Percentiles rank a stretch among this genome's conserved stretches.
phyloP scores from a whole-genome alignment of 1,140 invertebrate genomes.

The Radopholus similis region DNA sequence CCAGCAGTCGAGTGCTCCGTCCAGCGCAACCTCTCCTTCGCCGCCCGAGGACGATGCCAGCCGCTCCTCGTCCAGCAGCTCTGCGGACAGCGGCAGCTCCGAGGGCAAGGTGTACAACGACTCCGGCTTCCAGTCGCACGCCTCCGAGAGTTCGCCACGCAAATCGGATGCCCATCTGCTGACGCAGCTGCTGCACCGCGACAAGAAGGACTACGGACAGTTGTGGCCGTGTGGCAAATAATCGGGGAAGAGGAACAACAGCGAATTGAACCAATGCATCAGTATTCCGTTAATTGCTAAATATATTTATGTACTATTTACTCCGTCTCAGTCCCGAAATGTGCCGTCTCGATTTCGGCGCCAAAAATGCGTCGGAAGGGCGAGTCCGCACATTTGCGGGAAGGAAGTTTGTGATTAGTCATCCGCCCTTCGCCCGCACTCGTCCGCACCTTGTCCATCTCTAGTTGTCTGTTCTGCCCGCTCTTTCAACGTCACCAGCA shows the following conservation, averaged over 20 bases:
- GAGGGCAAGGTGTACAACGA: neutral
- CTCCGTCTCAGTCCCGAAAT: neutral
- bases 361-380: neutral
- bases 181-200: neutral
- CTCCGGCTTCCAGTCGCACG: neutral
- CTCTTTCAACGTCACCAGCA: no score
- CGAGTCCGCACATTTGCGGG: neutral
- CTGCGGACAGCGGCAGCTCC: neutral
- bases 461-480: neutral
- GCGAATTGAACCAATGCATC: no score
- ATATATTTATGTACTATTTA: neutral
- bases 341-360: neutral
- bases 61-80: neutral
- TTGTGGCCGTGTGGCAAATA: no score
- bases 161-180: neutral
- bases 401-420: slow-evolving; percentile 3
- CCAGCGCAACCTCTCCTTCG: neutral
- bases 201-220: neutral
- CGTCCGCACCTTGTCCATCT: neutral
- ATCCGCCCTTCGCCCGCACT: neutral
- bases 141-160: neutral
- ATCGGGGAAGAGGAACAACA: no score
- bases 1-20: neutral
- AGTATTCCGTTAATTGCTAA: no score
- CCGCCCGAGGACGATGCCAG: neutral